phyloP scores from a whole-genome alignment of 1,140 invertebrate species.

The Eumaeus atala region DNA sequence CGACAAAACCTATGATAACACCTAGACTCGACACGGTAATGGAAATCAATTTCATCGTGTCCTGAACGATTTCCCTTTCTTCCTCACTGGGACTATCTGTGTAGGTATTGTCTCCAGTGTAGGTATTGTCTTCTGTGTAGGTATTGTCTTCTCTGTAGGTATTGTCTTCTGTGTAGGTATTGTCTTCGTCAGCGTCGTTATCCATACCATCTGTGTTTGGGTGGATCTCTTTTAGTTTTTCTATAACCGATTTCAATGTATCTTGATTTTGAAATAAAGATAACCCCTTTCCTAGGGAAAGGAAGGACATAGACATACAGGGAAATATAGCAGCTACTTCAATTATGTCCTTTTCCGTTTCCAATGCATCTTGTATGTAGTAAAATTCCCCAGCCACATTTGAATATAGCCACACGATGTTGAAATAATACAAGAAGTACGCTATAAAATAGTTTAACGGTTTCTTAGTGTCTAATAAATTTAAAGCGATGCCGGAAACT shows the following conservation, averaged over 20 bases:
- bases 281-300: neutral
- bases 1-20: neutral
- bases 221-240: conserved; percentile 8
- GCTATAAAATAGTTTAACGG: neutral
- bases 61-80: neutral
- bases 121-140: neutral
- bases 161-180: neutral
- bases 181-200: neutral
- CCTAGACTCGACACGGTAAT: neutral
- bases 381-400: neutral
- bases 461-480: neutral
- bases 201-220: neutral
- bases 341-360: conserved; percentile 1
- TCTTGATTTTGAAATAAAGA: conserved; percentile 4
- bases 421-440: neutral
- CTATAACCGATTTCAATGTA: conserved; percentile 6
- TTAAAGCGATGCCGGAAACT: neutral
- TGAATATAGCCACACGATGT: neutral
- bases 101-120: neutral
- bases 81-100: neutral
- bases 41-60: neutral
- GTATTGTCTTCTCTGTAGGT: neutral
- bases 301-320: conserved; percentile 2
- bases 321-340: conserved; percentile 6
- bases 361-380: neutral